phyloP scores from a whole-genome alignment of 2,113 vertebrate genomes.

The Chiloscyllium plagiosum region DNA sequence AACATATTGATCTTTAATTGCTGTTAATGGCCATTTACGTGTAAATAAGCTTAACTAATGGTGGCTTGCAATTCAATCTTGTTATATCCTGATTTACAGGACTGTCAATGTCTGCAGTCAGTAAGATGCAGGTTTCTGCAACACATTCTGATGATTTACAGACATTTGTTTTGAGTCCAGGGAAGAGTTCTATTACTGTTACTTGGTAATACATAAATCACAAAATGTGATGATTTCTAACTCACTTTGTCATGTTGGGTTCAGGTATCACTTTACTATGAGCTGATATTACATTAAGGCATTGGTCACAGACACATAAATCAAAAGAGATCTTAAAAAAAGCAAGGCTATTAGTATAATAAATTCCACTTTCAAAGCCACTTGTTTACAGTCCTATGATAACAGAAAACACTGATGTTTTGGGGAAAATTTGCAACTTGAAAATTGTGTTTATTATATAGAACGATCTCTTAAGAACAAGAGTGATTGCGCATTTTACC shows the following conservation, averaged over 20 bases:
- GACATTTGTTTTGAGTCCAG: constrained; percentile 4
- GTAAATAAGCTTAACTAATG: neutral
- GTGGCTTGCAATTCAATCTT: neutral
- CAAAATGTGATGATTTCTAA: neutral
- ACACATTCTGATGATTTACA: neutral
- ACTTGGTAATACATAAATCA: constrained; percentile 16
- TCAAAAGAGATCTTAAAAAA: neutral
- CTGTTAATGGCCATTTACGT: neutral
- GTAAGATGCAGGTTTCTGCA: neutral
- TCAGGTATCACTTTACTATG: neutral
- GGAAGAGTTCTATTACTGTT: neutral
- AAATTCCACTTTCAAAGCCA: neutral
- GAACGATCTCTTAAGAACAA: neutral
- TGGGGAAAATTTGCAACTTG: neutral
- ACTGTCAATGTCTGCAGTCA: neutral
- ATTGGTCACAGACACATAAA: neutral
- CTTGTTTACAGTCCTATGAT: neutral
- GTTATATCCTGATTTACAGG: neutral
- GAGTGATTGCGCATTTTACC: neutral
- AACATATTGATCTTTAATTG: neutral
- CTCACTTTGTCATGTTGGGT: constrained; percentile 5
- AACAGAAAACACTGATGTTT: neutral
- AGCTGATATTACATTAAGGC: neutral
- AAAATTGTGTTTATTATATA: neutral
- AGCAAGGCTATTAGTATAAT: neutral